A percentile compares a stretch with the other conserved stretches of the same genome.
Conservation (phyloP, 92 coral and sea anemone genomes). For the Isaurus tuberculatus region DNA sequence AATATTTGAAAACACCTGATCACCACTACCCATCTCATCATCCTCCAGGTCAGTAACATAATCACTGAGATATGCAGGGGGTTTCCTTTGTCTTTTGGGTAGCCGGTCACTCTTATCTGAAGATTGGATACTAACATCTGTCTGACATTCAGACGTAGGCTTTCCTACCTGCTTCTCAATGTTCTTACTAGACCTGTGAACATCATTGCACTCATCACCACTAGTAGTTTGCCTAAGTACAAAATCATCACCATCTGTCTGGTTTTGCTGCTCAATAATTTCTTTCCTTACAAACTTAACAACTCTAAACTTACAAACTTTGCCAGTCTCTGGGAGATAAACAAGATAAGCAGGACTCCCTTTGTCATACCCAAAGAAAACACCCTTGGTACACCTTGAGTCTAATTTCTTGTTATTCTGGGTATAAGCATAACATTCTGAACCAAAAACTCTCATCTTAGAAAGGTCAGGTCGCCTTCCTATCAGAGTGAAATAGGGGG, state of each 20-base stretch:
- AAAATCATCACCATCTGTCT: slow-evolving; percentile 42
- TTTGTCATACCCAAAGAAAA: slow-evolving; percentile 49
- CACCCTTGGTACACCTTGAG: slow-evolving; percentile 37
- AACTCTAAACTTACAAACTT: slow-evolving; percentile 44
- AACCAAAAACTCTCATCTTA: slow-evolving; percentile 52
- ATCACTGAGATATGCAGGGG: slow-evolving; percentile 54
- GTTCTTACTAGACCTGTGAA: slow-evolving; percentile 24
- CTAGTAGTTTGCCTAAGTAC: neutral
- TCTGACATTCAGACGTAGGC: slow-evolving; percentile 30
- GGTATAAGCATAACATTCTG: slow-evolving; percentile 52
- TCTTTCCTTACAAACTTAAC: slow-evolving; percentile 51
- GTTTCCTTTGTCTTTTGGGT: slow-evolving; percentile 43
- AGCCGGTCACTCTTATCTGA: slow-evolving; percentile 19
- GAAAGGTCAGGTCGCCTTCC: slow-evolving; percentile 48
- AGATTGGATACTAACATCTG: slow-evolving; percentile 5
- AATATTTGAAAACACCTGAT: slow-evolving; percentile 27
- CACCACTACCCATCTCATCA: slow-evolving; percentile 21
- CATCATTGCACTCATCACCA: slow-evolving; percentile 27
- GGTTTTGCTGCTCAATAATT: slow-evolving; percentile 53
- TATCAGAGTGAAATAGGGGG: slow-evolving; percentile 65
- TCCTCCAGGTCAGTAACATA: slow-evolving; percentile 48
- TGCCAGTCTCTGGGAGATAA: slow-evolving; percentile 58
- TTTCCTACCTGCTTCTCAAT: slow-evolving; percentile 31
- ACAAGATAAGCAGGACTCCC: slow-evolving; percentile 61
- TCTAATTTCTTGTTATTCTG: slow-evolving; percentile 46